Evolutionary conservation across 2,888 invertebrate genomes (phyloP), one percentile per base, ranked within the genome.

Genomic region (Ligdia adustata): DNA sequence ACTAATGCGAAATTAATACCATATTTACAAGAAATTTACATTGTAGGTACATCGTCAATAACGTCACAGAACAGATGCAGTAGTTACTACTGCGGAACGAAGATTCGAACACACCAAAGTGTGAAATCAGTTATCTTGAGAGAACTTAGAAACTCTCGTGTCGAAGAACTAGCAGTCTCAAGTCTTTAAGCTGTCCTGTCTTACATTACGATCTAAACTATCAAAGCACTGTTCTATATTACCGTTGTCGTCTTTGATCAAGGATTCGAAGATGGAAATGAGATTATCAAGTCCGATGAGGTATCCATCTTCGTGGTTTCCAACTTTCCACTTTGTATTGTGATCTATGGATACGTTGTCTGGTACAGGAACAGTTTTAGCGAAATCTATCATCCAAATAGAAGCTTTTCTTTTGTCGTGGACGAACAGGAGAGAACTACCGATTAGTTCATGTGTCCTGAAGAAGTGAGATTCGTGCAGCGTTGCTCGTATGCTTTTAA

Each of bases 301-400:
- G 87, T 98, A 98, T 53, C 98, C 98, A 74, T 98, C 98, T 90
- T 98, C 98, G 75, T 98, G 98, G 82, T 98, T 98, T 27, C 98
- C 98, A 50, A 98, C 97, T 72, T 94, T 94, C 98, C 98, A 98
- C 39, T 94, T 93, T 12, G 94, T 92, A 53, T 93, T 93, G 82
- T 98, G 98, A 67, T 94, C 93, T 47, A 98, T 96, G 24, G 79
- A 90, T 51, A 95, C 86, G 52, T 94, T 92, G 0, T 93, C 92
- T 0, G 97, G 96, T 22, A 98, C 91, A 7, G 94, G 93, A 31
- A 97, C 92, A 0, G 98, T 98, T 88, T 99, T 99, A 33, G 99
- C 98, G 76, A 99, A 99, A 85, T 99, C 99, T 60, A 99, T 99
- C 91, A 99, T 93, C 99, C 99, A 99, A 7, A 98, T 94, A 53